These are phyloP conservation scores for Centruroides sculpturatus DNA, from an alignment of 1,140 invertebrate genomes.

Conservation along the genomic window DNA sequence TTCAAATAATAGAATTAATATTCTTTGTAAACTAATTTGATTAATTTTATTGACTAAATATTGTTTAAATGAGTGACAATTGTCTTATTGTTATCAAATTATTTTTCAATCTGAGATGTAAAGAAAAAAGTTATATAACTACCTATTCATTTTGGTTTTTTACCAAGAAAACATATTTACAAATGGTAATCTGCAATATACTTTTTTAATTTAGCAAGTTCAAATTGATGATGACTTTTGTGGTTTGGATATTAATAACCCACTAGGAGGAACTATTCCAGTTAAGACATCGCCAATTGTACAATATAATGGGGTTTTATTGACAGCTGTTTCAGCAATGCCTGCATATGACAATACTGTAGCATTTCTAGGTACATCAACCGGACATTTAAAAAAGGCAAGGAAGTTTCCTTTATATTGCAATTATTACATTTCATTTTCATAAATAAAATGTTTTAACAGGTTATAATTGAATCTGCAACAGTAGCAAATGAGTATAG, in stretches of 20 bases:
- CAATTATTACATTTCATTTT: too few species aligned
- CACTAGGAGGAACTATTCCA: constrained; percentile 79
- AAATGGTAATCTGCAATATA: too few species aligned
- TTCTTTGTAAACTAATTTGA: too few species aligned
- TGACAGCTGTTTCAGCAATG: constrained; percentile 82
- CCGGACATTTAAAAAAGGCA: constrained; percentile 82
- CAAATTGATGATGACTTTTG: constrained; percentile 90
- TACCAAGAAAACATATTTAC: too few species aligned
- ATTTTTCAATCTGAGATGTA: too few species aligned
- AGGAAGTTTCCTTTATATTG: too few species aligned
- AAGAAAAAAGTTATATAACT: too few species aligned
- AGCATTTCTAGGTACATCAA: constrained; percentile 80
- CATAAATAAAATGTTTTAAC: constrained; percentile 18
- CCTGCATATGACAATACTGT: constrained; percentile 43
- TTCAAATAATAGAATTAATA: too few species aligned
- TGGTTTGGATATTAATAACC: constrained; percentile 87
- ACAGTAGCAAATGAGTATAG: constrained; percentile 73
- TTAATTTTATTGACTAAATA: too few species aligned
- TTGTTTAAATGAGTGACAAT: too few species aligned
- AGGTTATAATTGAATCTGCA: constrained; percentile 78
- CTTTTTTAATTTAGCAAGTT: constrained; percentile 46
- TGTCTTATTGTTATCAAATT: too few species aligned
- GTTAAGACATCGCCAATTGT: constrained; percentile 70
- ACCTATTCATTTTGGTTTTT: too few species aligned
- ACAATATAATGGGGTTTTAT: constrained; percentile 49